Evolutionary conservation across 1,140 invertebrate genomes (phyloP), one percentile per base, ranked within the genome.

Genomic region (Yoshiicerus persimilis): DNA sequence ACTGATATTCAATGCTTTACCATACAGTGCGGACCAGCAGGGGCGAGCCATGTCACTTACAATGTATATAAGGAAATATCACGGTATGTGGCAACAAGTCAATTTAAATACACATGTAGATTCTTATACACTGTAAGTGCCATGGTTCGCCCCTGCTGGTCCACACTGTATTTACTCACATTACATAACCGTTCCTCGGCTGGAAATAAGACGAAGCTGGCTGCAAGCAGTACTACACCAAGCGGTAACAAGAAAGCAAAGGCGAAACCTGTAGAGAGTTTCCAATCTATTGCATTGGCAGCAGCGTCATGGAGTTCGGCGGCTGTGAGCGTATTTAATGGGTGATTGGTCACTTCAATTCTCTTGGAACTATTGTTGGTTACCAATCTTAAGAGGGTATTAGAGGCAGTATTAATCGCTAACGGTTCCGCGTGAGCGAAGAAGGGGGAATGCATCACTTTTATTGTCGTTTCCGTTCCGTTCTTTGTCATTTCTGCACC

Each of bases 131-230:
- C n/a, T n/a, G n/a, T n/a, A n/a, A n/a, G n/a, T n/a, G n/a, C n/a
- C n/a, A n/a, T n/a, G n/a, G n/a, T n/a, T n/a, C n/a, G n/a, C n/a
- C n/a, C n/a, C n/a, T n/a, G n/a, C n/a, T n/a, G n/a, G n/a, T n/a
- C n/a, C n/a, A n/a, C n/a, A n/a, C n/a, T n/a, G n/a, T n/a, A n/a
- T n/a, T n/a, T 88, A 93, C 92, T 77, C 93, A 93, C 92, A 87
- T 4, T 92, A 87, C 92, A 93, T 0, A 92, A 91, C 11, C 93
- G 91, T 93, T 95, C 95, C 90, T 94, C 93, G 6, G 95, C 92
- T 2, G 95, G 94, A 91, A 96, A 96, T 1, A 97, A 92, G 0
- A 96, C 93, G 90, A 96, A 95, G 89, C 96, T 96, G 0, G 96
- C 94, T 1, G 95, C 95, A 1, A 97, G 94, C 90, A 97, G 92